phyloP scores from a whole-genome alignment of 2,888 invertebrate species.

The Argyresthia albistria region DNA sequence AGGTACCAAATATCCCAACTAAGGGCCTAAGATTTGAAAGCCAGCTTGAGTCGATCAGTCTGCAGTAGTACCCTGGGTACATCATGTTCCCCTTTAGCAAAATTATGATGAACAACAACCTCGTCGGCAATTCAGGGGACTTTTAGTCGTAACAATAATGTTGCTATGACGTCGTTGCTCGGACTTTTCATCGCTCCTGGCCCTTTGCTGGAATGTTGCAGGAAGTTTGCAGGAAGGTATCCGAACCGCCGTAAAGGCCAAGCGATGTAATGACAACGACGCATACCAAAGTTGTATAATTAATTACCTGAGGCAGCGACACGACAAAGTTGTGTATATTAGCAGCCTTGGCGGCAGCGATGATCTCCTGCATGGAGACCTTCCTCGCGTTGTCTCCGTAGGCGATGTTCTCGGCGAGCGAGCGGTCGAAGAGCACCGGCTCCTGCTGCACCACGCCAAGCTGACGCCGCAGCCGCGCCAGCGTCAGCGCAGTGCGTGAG shows the following conservation, averaged over 20 bases:
- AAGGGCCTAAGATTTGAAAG: not conserved
- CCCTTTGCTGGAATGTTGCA: too few species aligned
- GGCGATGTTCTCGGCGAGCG: constrained; percentile 88
- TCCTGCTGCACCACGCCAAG: constrained; percentile 90
- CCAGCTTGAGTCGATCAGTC: not conserved
- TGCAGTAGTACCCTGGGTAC: not conserved
- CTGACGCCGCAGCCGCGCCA: constrained; percentile 79
- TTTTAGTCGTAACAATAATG: too few species aligned
- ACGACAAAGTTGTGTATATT: constrained; percentile 86
- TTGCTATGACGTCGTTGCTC: too few species aligned
- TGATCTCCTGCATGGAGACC: constrained; percentile 80
- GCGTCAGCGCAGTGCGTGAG: constrained; percentile 70
- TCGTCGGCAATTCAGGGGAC: too few species aligned
- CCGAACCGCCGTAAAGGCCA: too few species aligned
- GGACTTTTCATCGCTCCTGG: too few species aligned
- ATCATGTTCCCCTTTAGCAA: not conserved
- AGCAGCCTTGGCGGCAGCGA: constrained; percentile 81
- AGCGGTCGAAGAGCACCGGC: constrained; percentile 86
- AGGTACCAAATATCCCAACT: not conserved
- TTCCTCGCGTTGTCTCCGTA: constrained; percentile 84
- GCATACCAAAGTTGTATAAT: too few species aligned
- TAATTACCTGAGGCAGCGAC: constrained; percentile 75
- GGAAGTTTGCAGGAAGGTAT: too few species aligned
- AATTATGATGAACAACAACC: too few species aligned
- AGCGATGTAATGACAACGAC: too few species aligned